Base-by-base conservation (phyloP, 2,888 invertebrate genomes). In the Dione juno region DNA sequence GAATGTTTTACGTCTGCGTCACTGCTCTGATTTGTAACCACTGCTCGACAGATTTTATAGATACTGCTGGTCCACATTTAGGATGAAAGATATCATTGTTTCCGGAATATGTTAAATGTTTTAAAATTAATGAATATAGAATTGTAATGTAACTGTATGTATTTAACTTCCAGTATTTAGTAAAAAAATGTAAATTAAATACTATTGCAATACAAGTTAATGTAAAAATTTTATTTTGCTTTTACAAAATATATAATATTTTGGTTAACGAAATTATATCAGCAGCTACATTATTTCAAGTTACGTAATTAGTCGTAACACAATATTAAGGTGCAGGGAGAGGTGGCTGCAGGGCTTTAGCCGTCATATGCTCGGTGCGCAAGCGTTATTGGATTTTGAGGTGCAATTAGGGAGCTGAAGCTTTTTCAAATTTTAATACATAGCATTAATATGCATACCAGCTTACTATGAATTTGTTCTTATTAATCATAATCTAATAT, bases 11-110 rank as follows among this genome's bases (percentile, higher is more conserved):
- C 85, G 81, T 83, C 81, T 77, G 80, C 86, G 87, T 88, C 89
- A 88, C 88, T 86, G 86, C 87, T 87, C 88, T 90, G 90, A 91
- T 91, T 92, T 91, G 89, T 87, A 85, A 84, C 84, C 84, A 85
- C 86, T 85, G 86, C 81, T 84, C 81, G 81, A 81, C 80, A 77
- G 79, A 78, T 81, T 88, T 87, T 89, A 87, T 80, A 75, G 79
- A 82, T 77, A 70, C 80, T 79, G 79, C 81, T 83, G 82, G 81
- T 81, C 81, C 83, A 83, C 81, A 81, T 82, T 75, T 79, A 75
- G 77, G 81, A 80, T 83, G 88, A 87, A 86, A 88, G 77, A 82
- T 82, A 84, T 87, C 86, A 88, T 88, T 88, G 86, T 88, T 87
- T 88, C 81, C 81, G 70, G 35, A 28, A 61, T 21, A 13, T 28